phyloP scores from a whole-genome alignment of 2,888 invertebrate genomes.

The Polymixis flavicincta region DNA sequence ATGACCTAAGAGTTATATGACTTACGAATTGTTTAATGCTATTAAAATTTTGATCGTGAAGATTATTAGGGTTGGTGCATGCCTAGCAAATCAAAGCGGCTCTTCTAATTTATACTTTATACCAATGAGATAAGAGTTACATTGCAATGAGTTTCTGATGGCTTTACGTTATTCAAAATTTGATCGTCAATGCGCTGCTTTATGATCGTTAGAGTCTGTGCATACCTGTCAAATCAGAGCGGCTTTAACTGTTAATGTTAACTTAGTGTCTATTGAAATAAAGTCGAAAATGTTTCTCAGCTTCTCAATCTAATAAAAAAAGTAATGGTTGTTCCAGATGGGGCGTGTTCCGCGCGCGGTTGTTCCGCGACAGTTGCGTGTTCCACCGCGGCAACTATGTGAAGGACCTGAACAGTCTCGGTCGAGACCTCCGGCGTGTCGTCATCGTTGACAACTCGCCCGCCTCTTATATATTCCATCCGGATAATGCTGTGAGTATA shows the following conservation, averaged over 20 bases:
- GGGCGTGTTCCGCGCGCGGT: constrained; percentile 98
- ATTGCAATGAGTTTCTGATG: neutral
- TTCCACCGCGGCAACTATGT: constrained; percentile 99
- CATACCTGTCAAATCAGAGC: neutral
- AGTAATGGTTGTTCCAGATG: constrained; percentile 91
- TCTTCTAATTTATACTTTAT: neutral
- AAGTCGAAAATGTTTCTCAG: neutral
- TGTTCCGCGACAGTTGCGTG: constrained; percentile 99
- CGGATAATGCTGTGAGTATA: constrained; percentile 98
- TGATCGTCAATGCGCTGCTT: neutral
- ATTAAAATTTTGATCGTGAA: neutral
- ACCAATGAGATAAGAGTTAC: neutral
- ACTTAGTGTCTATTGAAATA: neutral
- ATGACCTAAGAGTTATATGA: neutral
- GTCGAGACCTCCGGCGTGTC: constrained; percentile 98
- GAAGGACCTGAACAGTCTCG: constrained; percentile 99
- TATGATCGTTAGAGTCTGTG: no score
- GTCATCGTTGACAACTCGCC: constrained; percentile 99
- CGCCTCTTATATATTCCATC: constrained; percentile 99
- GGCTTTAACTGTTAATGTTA: neutral
- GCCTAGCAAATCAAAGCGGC: neutral
- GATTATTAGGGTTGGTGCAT: no score
- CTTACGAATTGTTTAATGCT: neutral
- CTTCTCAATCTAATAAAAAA: neutral
- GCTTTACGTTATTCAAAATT: neutral